Evolutionary conservation across 2,888 invertebrate species (phyloP), one percentile per base, ranked within the genome.

Genomic region (Hypolimnas misippus): DNA sequence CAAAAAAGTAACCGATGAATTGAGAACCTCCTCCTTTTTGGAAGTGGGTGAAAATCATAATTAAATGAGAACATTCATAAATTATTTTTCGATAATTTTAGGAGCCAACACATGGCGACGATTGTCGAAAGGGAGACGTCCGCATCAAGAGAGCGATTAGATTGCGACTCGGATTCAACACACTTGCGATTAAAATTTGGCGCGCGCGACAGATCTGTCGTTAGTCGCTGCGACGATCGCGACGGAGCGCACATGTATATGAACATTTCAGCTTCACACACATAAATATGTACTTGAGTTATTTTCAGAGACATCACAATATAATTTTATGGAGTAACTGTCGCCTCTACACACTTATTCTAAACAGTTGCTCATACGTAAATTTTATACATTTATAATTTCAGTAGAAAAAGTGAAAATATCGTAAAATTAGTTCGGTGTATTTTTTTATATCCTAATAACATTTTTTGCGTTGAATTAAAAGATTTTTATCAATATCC

Each of bases 201-300:
- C 1, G 65, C 79, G 1, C 82, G 85, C 62, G 87, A 84, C 52
- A 79, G 81, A 33, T 57, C 74, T 56, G 52, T 60, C 63, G 65
- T 70, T 33, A 66, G 68, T 10, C 80, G 83, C 59, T 83, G 83
- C 71, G 86, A 89, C 75, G 82, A 86, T 56, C 76, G 81, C 49
- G 87, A 87, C 68, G 80, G 79, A 4, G 84, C 87, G 0, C 92
- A 92, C 71, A 81, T 92, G 84, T 92, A 92, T 62, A 92, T 92
- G 86, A 92, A 92, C 70, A 89, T 92, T 76, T 89, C 92, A 14
- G 86, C 92, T 44, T 84, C 92, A 8, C 89, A 89, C 66, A 84
- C 86, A 38, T 89, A 81, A 73, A 55, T 14, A 21, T n/a, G 1
- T 4, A 12, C 19, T 46, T 17, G 16, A 10, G 17, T 10, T 10